phyloP scores from a whole-genome alignment of 2,888 invertebrate species.

The Ectemnius cavifrons region DNA sequence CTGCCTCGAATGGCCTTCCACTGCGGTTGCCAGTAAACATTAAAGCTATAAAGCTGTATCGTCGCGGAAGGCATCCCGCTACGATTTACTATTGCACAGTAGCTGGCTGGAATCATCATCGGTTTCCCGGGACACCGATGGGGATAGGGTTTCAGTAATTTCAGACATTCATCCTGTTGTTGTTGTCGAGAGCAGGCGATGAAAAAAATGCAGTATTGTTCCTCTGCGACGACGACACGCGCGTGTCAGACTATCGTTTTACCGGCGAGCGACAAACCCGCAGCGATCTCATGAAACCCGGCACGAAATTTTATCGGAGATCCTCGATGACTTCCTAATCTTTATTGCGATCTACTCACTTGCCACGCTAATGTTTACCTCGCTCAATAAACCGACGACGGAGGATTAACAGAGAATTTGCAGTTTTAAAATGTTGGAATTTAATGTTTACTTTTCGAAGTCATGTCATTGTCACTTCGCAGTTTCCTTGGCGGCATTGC shows the following conservation, averaged over 20 bases:
- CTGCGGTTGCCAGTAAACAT: not conserved
- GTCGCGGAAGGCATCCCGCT: constrained; percentile 5
- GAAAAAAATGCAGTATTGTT: not conserved
- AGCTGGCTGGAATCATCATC: not conserved
- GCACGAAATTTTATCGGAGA: constrained; percentile 3
- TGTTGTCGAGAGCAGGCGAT: too few species aligned
- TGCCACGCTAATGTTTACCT: not conserved
- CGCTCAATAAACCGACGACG: too few species aligned
- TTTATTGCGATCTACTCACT: not conserved
- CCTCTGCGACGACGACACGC: not conserved
- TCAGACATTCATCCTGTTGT: constrained; percentile 2
- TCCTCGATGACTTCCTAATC: not conserved
- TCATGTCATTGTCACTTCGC: too few species aligned
- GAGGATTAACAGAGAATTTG: too few species aligned
- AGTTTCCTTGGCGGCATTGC: too few species aligned
- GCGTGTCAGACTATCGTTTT: not conserved
- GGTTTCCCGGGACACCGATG: not conserved
- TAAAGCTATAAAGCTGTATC: not conserved
- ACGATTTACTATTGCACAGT: not conserved
- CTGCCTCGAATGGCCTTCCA: not conserved
- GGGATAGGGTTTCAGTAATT: constrained; percentile 7
- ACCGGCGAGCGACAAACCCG: constrained; percentile 1
- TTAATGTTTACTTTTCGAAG: too few species aligned
- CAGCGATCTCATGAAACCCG: constrained; percentile 1
- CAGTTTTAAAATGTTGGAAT: too few species aligned